These are phyloP conservation scores for Scotopteryx bipunctaria DNA, from an alignment of 2,888 invertebrate species.

Conservation along the genomic window DNA sequence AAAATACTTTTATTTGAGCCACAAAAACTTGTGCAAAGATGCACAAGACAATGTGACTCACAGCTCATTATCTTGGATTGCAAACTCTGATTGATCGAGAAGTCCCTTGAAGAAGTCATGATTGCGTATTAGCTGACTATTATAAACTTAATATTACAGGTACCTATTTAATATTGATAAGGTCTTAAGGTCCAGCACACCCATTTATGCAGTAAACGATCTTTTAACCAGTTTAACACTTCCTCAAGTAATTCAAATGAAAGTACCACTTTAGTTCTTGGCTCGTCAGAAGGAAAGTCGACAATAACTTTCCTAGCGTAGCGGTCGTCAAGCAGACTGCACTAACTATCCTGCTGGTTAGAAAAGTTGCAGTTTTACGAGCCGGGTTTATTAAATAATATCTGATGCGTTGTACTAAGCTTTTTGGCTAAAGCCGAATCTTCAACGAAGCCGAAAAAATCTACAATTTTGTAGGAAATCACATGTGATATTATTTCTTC, in stretches of 20 bases:
- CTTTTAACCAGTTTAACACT: constrained; percentile 18
- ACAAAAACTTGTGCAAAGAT: constrained; percentile 5
- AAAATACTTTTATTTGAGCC: constrained; percentile 5
- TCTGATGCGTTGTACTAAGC: background rate
- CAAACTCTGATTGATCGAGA: background rate
- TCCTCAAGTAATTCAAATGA: constrained; percentile 23
- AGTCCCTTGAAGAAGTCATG: too few species aligned
- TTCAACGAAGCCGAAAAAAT: background rate
- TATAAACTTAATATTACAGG: too few species aligned
- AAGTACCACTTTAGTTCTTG: constrained; percentile 23
- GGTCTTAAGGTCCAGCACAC: background rate
- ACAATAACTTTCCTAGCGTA: constrained; percentile 24
- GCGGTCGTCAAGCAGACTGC: constrained; percentile 25
- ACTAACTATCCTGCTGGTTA: constrained; percentile 13
- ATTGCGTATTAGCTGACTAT: too few species aligned
- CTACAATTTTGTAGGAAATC: background rate
- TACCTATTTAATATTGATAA: too few species aligned
- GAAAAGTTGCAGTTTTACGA: constrained; percentile 25
- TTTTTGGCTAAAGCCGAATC: background rate
- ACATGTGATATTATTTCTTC: too few species aligned
- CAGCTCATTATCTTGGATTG: constrained; percentile 2
- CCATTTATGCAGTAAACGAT: constrained; percentile 4
- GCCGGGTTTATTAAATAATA: constrained; percentile 14
- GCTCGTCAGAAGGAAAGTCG: constrained; percentile 25
- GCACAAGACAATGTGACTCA: constrained; percentile 1